Conservation (phyloP, 1,140 invertebrate species). For the Lordiphosa collinella region DNA sequence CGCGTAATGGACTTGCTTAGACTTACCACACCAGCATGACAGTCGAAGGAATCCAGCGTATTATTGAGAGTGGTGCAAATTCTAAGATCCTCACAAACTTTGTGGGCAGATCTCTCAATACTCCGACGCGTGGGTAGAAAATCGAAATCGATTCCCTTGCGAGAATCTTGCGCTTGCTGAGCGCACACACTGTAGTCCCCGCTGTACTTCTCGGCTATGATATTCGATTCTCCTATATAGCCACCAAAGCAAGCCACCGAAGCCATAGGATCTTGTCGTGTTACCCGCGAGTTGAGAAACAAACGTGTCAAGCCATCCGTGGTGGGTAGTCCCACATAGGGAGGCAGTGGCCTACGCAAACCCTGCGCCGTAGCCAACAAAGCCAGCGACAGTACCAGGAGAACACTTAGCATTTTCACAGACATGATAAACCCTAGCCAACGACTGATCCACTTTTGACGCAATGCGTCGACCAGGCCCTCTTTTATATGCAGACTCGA, state of each 20-base stretch:
- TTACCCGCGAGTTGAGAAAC: conserved; percentile 60
- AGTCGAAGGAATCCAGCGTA: conserved; percentile 62
- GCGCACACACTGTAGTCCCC: conserved; percentile 42
- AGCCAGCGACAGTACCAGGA: conserved; percentile 17
- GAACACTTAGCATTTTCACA: conserved; percentile 19
- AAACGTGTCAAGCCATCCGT: conserved; percentile 59
- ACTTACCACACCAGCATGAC: conserved; percentile 62
- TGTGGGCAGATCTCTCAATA: conserved; percentile 33
- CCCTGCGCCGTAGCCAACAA: conserved; percentile 14
- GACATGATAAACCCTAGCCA: background rate
- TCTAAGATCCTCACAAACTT: conserved; percentile 39
- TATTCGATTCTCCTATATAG: conserved; percentile 66
- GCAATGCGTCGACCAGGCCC: conserved; percentile 40
- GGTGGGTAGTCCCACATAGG: conserved; percentile 51
- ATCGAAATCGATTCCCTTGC: conserved; percentile 54
- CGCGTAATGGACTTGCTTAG: background rate
- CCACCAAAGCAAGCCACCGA: conserved; percentile 68
- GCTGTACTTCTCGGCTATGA: conserved; percentile 56
- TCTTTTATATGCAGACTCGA: conserved; percentile 52
- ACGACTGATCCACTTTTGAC: conserved; percentile 45
- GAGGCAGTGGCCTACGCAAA: conserved; percentile 40
- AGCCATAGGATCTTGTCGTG: conserved; percentile 46
- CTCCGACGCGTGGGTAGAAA: conserved; percentile 38
- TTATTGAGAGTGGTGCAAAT: conserved; percentile 34
- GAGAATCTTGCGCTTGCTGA: conserved; percentile 21